Percentiles rank a stretch among this genome's conserved stretches.
phyloP scores from a whole-genome alignment of 2,113 vertebrate genomes.

The Hyla sarda region DNA sequence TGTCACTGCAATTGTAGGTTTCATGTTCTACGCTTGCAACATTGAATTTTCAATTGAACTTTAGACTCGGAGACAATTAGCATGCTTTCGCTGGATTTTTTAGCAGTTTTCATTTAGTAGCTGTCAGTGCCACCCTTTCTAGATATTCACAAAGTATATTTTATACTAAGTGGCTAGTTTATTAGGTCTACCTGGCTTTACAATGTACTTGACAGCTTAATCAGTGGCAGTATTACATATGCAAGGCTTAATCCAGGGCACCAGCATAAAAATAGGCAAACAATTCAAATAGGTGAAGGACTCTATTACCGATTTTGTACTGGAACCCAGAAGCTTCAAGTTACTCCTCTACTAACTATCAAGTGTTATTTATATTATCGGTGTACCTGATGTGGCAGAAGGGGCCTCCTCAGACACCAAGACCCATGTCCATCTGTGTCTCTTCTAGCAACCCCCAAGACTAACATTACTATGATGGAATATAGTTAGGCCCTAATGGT shows the following conservation, averaged over 20 bases:
- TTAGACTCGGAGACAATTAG: conserved; percentile 34
- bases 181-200: background rate
- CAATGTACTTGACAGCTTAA: background rate
- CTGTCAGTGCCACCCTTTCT: background rate
- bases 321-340: too few species aligned
- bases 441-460: too few species aligned
- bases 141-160: background rate
- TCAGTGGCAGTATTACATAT: background rate
- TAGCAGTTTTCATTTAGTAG: conserved; percentile 34
- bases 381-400: too few species aligned
- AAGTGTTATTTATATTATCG: too few species aligned
- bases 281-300: too few species aligned
- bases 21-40: conserved; percentile 31
- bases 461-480: too few species aligned
- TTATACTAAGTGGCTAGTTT: background rate
- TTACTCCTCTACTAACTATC: too few species aligned
- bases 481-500: too few species aligned
- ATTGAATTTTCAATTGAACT: conserved; percentile 48
- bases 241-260: background rate
- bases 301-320: too few species aligned
- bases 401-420: too few species aligned
- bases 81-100: background rate
- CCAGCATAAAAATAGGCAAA: background rate
- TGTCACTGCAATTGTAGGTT: conserved; percentile 48
- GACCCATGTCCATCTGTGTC: too few species aligned